Evolutionary conservation across 1,140 invertebrate species (phyloP).

Genomic region (Onthophagus taurus): DNA sequence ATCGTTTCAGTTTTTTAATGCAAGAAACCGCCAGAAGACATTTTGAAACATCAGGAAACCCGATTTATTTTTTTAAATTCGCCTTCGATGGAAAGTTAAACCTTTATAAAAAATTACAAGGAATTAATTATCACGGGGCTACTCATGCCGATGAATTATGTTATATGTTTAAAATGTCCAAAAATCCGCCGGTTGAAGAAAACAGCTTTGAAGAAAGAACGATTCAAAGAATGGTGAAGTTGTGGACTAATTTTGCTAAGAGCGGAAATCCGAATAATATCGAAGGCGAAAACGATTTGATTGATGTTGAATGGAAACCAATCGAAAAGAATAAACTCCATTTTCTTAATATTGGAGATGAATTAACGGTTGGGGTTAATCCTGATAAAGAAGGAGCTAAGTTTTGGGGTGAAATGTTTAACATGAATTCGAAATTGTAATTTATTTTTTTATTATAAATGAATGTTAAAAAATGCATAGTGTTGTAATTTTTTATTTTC

Average conservation of each 20-base stretch:
- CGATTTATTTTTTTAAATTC: conserved; percentile 45
- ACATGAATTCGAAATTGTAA: conserved; percentile 2
- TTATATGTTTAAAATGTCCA: conserved; percentile 48
- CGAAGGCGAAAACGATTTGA: too few species aligned
- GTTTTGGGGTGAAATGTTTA: conserved; percentile 28
- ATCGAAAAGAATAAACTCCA: conserved; percentile 19
- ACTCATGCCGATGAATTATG: conserved; percentile 55
- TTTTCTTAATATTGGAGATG: conserved; percentile 23
- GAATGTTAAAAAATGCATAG: too few species aligned
- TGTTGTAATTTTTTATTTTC: too few species aligned
- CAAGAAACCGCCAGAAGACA: conserved; percentile 39
- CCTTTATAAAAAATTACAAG: conserved; percentile 37
- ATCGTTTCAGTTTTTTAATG: too few species aligned
- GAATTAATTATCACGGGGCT: conserved; percentile 29
- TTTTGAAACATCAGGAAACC: conserved; percentile 34
- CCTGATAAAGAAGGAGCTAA: conserved; percentile 22
- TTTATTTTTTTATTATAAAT: too few species aligned
- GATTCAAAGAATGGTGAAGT: conserved; percentile 43
- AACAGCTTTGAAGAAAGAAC: conserved; percentile 30
- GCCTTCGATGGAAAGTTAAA: conserved; percentile 43
- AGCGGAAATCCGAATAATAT: conserved; percentile 40
- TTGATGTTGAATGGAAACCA: conserved; percentile 41
- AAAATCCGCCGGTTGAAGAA: conserved; percentile 33
- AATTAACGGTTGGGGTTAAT: conserved; percentile 18
- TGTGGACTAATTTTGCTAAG: conserved; percentile 48